Conservation (phyloP, 2,797 vertebrate genomes). For the Hephaestus fuliginosus region DNA sequence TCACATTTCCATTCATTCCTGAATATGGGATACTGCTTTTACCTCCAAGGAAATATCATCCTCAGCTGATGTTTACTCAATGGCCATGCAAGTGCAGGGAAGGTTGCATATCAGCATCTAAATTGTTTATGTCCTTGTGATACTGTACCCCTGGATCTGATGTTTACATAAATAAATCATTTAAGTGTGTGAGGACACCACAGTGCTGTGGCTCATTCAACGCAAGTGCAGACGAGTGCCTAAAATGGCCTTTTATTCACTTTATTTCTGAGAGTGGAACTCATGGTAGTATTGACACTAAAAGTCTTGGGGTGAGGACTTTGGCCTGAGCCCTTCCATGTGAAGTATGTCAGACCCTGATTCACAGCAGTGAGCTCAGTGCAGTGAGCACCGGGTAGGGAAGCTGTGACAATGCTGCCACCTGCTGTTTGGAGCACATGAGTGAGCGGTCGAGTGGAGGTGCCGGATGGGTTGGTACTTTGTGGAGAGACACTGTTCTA, state of each 20-base stretch:
- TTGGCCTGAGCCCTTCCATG: conserved; percentile 47
- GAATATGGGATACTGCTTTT: conserved; percentile 37
- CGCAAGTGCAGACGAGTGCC: conserved; percentile 26
- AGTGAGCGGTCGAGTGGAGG: conserved; percentile 12
- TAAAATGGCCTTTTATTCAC: conserved; percentile 39
- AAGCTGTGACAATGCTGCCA: conserved; percentile 85
- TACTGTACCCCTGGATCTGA: conserved; percentile 62
- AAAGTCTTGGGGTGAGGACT: conserved; percentile 50
- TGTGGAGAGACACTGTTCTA: conserved; percentile 50
- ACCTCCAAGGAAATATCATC: conserved; percentile 38
- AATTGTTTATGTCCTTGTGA: conserved; percentile 77
- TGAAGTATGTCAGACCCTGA: conserved; percentile 61
- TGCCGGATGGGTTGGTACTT: conserved; percentile 26
- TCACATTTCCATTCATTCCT: conserved; percentile 36
- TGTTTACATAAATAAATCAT: conserved; percentile 75
- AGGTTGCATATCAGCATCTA: conserved; percentile 70
- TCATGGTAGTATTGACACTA: conserved; percentile 45
- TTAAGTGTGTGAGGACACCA: conserved; percentile 46
- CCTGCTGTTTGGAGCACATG: conserved; percentile 76
- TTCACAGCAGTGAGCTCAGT: conserved; percentile 36
- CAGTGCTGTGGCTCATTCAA: conserved; percentile 21
- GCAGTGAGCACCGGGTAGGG: not conserved
- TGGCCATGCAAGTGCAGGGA: conserved; percentile 50
- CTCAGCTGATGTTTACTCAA: conserved; percentile 51
- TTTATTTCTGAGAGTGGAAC: conserved; percentile 44